These are phyloP conservation scores for Piliocolobus tephrosceles DNA, from an alignment of 2,113 vertebrate genomes.

Conservation along the genomic window DNA sequence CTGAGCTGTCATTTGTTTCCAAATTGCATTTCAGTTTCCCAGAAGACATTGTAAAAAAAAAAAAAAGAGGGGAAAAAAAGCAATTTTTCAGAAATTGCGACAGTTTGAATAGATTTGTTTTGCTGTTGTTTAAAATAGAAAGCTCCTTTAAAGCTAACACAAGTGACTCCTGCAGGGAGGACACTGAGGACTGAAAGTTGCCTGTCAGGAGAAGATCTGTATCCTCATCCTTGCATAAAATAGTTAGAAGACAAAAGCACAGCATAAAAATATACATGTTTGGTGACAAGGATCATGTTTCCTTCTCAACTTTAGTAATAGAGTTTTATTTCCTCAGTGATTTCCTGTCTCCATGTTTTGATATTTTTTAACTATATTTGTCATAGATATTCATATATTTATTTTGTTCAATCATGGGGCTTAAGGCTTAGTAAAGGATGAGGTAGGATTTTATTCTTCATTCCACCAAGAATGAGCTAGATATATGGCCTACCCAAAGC, in stretches of 20 bases:
- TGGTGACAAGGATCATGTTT: not conserved
- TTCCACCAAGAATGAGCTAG: not conserved
- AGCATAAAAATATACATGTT: not conserved
- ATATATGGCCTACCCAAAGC: not conserved
- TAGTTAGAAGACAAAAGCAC: not conserved
- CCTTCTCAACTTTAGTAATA: not conserved
- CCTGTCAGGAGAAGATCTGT: not conserved
- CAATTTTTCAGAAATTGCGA: slow-evolving; percentile 15
- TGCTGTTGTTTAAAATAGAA: slow-evolving; percentile 34
- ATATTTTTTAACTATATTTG: not conserved
- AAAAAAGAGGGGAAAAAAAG: accelerated
- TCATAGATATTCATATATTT: not conserved
- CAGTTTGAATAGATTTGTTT: not conserved
- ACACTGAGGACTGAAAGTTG: not conserved
- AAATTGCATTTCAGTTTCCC: slow-evolving; percentile 37
- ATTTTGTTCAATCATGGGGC: not conserved
- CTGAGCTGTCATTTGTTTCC: slow-evolving; percentile 48
- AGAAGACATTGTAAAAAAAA: slow-evolving; percentile 21
- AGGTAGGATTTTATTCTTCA: not conserved
- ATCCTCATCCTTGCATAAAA: not conserved
- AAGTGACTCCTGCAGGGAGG: not conserved
- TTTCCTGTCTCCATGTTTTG: not conserved
- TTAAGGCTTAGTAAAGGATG: not conserved
- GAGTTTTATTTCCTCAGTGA: not conserved
- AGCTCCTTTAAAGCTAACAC: not conserved